Conservation (phyloP, 2,888 invertebrate species). For the Thymelicus sylvestris region DNA sequence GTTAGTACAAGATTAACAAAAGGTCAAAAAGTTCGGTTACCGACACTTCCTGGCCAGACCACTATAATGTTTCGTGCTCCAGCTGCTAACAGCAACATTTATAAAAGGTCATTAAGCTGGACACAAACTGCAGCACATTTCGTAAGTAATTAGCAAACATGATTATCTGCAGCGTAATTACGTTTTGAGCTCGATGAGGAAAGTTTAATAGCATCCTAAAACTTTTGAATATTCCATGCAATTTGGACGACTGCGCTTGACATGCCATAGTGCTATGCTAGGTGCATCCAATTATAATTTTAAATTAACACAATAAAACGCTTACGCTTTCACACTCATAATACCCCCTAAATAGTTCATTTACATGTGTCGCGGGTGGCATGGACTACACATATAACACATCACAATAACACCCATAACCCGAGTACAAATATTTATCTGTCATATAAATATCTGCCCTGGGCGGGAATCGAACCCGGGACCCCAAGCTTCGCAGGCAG, state of each 20-base stretch:
- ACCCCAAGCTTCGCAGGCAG: too few relatives aligned
- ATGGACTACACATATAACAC: too few relatives aligned
- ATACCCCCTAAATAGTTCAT: too few relatives aligned
- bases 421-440: too few relatives aligned
- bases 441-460: too few relatives aligned
- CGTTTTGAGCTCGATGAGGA: slow-evolving; percentile 20
- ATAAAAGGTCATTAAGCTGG: slow-evolving; percentile 9
- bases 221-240: slow-evolving; percentile 28
- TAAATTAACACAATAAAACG: not conserved
- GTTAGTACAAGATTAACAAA: too few relatives aligned
- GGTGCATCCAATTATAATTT: slow-evolving; percentile 8
- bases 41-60: not conserved
- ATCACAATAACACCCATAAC: too few relatives aligned
- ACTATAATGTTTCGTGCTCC: not conserved
- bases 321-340: too few relatives aligned
- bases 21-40: too few relatives aligned
- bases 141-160: slow-evolving; percentile 30
- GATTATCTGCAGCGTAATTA: slow-evolving; percentile 34
- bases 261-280: not conserved
- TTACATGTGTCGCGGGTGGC: too few relatives aligned
- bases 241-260: slow-evolving; percentile 4
- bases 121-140: slow-evolving; percentile 19
- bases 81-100: not conserved
- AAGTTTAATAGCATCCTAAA: slow-evolving; percentile 24
- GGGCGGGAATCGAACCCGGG: too few relatives aligned